Evolutionary conservation across 37 sponge, comb jelly and placozoan species (phyloP).

Genomic region (Halichondria panicea): DNA sequence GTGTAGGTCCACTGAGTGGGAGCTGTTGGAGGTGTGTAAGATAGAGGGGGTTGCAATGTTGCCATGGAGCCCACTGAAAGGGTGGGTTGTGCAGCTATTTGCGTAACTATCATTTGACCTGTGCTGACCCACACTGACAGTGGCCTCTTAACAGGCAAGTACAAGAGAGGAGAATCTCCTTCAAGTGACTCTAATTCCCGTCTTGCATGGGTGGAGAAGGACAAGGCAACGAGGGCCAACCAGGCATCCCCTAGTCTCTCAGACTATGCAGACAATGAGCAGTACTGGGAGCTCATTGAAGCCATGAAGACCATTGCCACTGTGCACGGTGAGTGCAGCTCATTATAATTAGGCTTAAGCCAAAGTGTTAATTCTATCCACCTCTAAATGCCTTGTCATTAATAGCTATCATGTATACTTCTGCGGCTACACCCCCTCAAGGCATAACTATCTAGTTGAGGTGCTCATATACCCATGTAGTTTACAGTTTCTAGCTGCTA

Average conservation of each 20-base stretch:
- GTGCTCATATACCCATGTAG: neutral
- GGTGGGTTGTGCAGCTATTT: conserved; percentile 36
- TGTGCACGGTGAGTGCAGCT: conserved; percentile 25
- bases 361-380: neutral
- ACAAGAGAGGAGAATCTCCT: conserved; percentile 41
- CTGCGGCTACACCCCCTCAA: neutral
- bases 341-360: neutral
- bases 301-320: conserved; percentile 60
- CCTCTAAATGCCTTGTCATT: neutral
- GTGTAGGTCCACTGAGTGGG: conserved; percentile 92
- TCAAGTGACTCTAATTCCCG: conserved; percentile 48
- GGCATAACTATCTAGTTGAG: neutral
- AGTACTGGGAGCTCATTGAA: conserved; percentile 70
- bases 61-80: conserved; percentile 95
- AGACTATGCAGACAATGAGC: conserved; percentile 48
- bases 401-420: neutral
- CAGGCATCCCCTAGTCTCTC: conserved; percentile 72
- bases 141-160: conserved; percentile 84
- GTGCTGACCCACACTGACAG: conserved; percentile 4
- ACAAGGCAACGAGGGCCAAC: conserved; percentile 33
- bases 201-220: conserved; percentile 78
- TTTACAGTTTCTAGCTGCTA: neutral
- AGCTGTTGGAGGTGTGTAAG: conserved; percentile 84
- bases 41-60: conserved; percentile 82
- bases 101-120: neutral